Percentiles rank a stretch among this genome's conserved stretches.
These are phyloP conservation scores for Myiozetetes cayanensis DNA, from an alignment of 2,113 vertebrate species.

Conservation along the genomic window DNA sequence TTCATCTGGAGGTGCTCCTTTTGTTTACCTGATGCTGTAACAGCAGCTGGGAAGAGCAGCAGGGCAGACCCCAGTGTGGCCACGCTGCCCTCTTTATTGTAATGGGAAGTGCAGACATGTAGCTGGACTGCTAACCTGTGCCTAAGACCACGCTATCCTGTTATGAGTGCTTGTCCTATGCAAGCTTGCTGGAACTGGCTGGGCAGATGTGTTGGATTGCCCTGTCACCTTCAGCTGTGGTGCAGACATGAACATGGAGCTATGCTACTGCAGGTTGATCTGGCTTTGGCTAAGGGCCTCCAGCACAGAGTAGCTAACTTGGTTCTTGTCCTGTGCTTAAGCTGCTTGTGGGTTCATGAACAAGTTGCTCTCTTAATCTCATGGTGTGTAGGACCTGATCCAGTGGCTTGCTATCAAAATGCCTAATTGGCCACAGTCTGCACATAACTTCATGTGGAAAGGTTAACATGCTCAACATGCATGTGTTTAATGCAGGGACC, in stretches of 20 bases:
- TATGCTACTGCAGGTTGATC: neutral
- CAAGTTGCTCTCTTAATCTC: neutral
- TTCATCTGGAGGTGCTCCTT: neutral
- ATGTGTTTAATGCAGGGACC: neutral
- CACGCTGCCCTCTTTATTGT: neutral
- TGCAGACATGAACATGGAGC: neutral
- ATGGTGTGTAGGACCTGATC: neutral
- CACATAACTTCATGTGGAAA: neutral
- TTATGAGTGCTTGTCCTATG: neutral
- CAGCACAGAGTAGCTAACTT: neutral
- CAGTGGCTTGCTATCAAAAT: neutral
- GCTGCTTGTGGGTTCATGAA: accelerated
- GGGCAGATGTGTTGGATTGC: neutral
- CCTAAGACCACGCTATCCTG: neutral
- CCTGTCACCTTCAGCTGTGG: neutral
- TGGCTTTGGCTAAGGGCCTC: neutral
- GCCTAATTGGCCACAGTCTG: neutral
- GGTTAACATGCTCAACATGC: neutral
- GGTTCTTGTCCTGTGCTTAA: neutral
- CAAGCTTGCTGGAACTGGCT: neutral
- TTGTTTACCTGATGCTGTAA: neutral
- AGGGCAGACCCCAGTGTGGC: neutral
- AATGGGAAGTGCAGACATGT: neutral
- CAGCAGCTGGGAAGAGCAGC: neutral
- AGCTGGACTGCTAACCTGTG: too few species aligned